Evolutionary conservation across 2,113 vertebrate genomes (phyloP), one percentile per base, ranked within the genome.

Genomic region (Neofelis nebulosa): DNA sequence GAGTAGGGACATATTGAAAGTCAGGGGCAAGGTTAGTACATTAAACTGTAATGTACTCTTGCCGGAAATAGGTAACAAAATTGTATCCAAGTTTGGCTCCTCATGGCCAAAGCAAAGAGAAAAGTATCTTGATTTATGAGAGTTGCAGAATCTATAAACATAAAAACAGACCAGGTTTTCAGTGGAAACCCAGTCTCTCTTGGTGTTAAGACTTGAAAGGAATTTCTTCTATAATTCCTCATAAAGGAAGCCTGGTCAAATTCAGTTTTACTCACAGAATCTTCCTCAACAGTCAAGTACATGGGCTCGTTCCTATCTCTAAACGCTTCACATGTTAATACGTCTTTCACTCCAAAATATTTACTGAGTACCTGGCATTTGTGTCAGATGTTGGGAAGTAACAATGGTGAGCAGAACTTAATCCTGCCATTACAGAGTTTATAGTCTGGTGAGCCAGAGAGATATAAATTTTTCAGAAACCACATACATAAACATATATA

Each of bases 1-100:
- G 15, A 13, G 29, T 57, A 85, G 16, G 33, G 86, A 97, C 96
- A 86, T 87, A 92, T 71, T 82, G 89, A 48, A 92, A 91, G 29
- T 52, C 38, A 57, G 31, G 45, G 41, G 9, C 36, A 90, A 90
- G 19, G 9, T 86, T 87, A 55, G 12, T 79, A 50, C 57, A 76
- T 83, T 69, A 69, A 92, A 86, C 89, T 33, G 73, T 31, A 97
- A 78, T 41, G 38, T n/a, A 52, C 7, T 50, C 18, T 63, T 71
- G 27, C 25, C 33, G 48, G 69, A 86, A 95, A 92, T 50, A 65
- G 45, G 81, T 76, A 55, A 88, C 5, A 95, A 79, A 92, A 92
- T 55, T 31, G 66, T 0, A 31, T 89, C 57, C 52, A 66, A 96
- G 57, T 27, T 61, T 65, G 65, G 27, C 41, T 27, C 50, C n/a